Base-by-base conservation (phyloP, 2,797 vertebrate genomes). In the Myotis vivesi region DNA sequence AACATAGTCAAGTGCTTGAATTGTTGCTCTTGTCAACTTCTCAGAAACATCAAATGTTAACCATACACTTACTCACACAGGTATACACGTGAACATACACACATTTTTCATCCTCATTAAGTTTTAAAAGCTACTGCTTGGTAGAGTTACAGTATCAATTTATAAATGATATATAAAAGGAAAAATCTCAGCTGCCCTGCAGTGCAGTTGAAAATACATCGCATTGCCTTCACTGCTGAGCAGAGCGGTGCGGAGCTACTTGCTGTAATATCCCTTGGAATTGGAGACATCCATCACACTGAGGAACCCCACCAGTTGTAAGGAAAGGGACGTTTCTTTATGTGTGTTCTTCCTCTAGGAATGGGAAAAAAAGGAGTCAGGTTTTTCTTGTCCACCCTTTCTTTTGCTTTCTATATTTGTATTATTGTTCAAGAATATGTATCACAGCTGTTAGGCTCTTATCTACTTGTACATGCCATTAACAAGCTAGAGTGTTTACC, bases 151-250 rank as follows among this genome's bases (percentile, higher is more conserved):
- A 44, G 10, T 15, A 97, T 69, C 62, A 81, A 81, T 92, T 94
- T 94, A 96, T 84, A 95, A 95, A 95, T 73, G 41, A 83, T 46
- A 79, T 80, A 90, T 85, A 89, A 86, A 96, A 97, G 62, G 69
- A 91, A 97, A 96, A 96, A 91, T 8, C 6, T 88, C 38, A 68
- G 33, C 64, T 55, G 28, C 28, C n/a, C 33, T 92, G 30, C 0
- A 25, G 11, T 62, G 81, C 44, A n/a, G 71, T 44, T 93, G 79
- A 88, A 77, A 98, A 95, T 41, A 23, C 59, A 94, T 5, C 55
- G 30, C 16, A 38, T 92, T 88, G 23, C 16, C 17, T 77, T 95
- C 19, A 44, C 72, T 80, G 38, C 79, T 82, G 59, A 89, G 93
- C 55, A 86, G 66, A 94, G 51, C 0, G 0, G 19, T 59, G 16